A percentile compares a stretch with the other conserved stretches of the same genome.
Evolutionary conservation across 2,888 invertebrate genomes (phyloP).

Genomic region (Nomada ruficornis): DNA sequence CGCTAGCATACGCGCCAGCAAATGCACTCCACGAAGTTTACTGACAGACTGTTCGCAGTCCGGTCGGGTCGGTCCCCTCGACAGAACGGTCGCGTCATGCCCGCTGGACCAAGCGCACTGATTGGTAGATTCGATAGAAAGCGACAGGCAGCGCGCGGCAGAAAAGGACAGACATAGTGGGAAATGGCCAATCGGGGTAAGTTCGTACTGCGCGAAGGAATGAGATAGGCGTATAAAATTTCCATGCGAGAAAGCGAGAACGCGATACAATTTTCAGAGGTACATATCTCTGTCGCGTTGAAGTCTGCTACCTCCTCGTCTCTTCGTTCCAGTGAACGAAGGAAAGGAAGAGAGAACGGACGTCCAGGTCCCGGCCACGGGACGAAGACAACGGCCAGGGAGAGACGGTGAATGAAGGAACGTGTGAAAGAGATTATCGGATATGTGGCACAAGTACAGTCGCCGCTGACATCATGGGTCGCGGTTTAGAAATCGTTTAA

Average conservation of each 20-base stretch:
- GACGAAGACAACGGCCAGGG: constrained; percentile 42
- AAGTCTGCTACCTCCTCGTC: constrained; percentile 11
- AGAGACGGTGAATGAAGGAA: constrained; percentile 65
- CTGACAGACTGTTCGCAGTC: constrained; percentile 62
- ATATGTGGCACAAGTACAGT: constrained; percentile 60
- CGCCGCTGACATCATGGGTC: constrained; percentile 35
- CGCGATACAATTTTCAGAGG: constrained; percentile 32
- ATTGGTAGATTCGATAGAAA: constrained; percentile 54
- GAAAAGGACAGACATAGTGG: constrained; percentile 23
- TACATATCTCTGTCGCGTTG: constrained; percentile 2
- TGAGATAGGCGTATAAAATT: background rate
- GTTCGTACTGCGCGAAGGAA: constrained; percentile 18
- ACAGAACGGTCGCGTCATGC: constrained; percentile 52
- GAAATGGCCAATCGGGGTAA: constrained; percentile 53
- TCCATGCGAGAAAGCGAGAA: background rate
- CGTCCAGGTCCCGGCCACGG: background rate
- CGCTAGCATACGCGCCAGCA: constrained; percentile 23
- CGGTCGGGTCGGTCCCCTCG: constrained; percentile 35
- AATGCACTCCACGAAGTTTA: constrained; percentile 56
- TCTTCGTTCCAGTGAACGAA: constrained; percentile 38
- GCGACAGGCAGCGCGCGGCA: constrained; percentile 19
- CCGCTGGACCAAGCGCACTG: constrained; percentile 63
- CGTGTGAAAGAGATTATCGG: constrained; percentile 62
- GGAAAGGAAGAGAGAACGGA: constrained; percentile 24
- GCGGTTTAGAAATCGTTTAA: constrained; percentile 49